Evolutionary conservation across 2,888 invertebrate genomes (phyloP), one percentile per base, ranked within the genome.

Genomic region (Dryomyza anilis): DNA sequence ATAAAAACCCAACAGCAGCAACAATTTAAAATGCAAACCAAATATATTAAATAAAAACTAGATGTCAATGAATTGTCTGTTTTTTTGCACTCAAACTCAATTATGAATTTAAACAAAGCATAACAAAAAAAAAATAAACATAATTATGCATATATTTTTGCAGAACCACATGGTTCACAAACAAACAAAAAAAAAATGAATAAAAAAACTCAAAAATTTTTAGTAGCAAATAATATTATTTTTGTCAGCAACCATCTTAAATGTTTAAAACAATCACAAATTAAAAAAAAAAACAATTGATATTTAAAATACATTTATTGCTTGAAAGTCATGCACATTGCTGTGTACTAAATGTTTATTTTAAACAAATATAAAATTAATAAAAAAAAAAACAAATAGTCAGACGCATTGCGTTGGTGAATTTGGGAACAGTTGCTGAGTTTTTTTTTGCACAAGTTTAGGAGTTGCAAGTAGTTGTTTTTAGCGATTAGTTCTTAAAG

Each of bases 261-360:
- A 66, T 67, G 57, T 67, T 67, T 39, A n/a, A 46, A 43, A 46
- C 52, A 57, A 61, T 33, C 25, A 52, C 19, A 62, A 64, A 63
- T 64, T 57, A 61, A 66, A n/a, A 36, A 63, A 57, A 65, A 59
- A 59, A 67, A 68, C 33, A 19, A 60, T 60, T 69, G 69, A 73
- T 67, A 71, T 73, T 73, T 72, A 72, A 74, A 73, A 74, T 74
- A 74, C 74, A 74, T 73, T 74, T 74, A 74, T 72, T 70, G 43
- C 6, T 7, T 33, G 19, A 60, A 12, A 64, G 64, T n/a, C n/a
- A n/a, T n/a, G n/a, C 25, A 39, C 19, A 27, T 57, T 33, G 69
- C 72, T 72, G 74, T 74, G 69, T 72, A 75, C 74, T 69, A 66
- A 70, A 70, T 71, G n/a, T n/a, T n/a, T n/a, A n/a, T n/a, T n/a